phyloP scores from a whole-genome alignment of 1,140 invertebrate genomes.

The Elysia chlorotica region DNA sequence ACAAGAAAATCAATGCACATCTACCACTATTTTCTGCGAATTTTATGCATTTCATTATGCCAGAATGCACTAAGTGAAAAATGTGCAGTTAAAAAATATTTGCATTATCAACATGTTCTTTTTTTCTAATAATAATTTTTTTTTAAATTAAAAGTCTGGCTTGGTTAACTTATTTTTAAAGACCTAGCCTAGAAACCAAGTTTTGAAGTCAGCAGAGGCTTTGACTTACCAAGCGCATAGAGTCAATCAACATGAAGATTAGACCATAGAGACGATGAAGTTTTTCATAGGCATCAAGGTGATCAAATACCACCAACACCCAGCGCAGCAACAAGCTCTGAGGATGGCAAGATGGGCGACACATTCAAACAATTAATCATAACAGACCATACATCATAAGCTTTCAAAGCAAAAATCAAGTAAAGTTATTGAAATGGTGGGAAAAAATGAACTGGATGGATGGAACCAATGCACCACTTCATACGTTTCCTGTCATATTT shows the following conservation, averaged over 20 bases:
- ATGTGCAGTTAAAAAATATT: too few species aligned
- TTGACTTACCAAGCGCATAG: conserved; percentile 42
- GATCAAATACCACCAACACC: conserved; percentile 51
- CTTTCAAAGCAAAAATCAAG: too few species aligned
- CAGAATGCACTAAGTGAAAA: too few species aligned
- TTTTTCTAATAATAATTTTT: too few species aligned
- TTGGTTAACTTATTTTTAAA: too few species aligned
- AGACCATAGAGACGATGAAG: conserved; percentile 48
- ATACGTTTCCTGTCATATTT: background rate
- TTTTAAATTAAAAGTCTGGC: too few species aligned
- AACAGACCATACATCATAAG: background rate
- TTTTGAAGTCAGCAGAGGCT: too few species aligned
- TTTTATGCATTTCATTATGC: too few species aligned
- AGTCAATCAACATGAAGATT: conserved; percentile 50
- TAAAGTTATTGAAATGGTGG: background rate
- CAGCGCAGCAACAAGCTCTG: conserved; percentile 46
- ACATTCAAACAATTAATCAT: background rate
- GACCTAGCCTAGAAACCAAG: too few species aligned
- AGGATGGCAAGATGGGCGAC: background rate
- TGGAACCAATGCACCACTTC: background rate
- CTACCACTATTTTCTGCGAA: too few species aligned
- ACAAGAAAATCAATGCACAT: too few species aligned
- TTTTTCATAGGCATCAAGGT: conserved; percentile 44
- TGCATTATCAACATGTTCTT: too few species aligned
- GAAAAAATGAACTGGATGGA: background rate